These are phyloP conservation scores for Coreoperca whiteheadi DNA, from an alignment of 2,113 vertebrate species.

Conservation along the genomic window DNA sequence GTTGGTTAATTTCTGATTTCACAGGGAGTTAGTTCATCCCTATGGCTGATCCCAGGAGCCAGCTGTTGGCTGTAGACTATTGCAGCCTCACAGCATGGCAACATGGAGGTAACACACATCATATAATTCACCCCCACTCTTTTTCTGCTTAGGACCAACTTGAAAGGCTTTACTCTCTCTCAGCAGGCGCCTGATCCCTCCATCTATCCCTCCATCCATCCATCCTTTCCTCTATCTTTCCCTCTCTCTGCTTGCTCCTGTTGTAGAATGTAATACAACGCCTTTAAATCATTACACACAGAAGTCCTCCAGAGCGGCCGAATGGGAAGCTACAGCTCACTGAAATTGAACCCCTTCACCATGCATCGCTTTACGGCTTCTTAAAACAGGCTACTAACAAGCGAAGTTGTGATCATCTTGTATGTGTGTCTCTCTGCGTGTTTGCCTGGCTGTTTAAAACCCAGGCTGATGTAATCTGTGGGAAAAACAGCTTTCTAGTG, in stretches of 20 bases:
- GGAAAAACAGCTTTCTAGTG: slow-evolving; percentile 69
- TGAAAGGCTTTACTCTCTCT: slow-evolving; percentile 66
- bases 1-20: slow-evolving; percentile 70
- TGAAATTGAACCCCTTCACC: slow-evolving; percentile 64
- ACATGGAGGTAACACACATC: slow-evolving; percentile 57
- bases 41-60: slow-evolving; percentile 71
- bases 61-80: slow-evolving; percentile 61
- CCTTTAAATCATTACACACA: slow-evolving; percentile 79
- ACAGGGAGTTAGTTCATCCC: slow-evolving; percentile 67
- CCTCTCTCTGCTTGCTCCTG: slow-evolving; percentile 8
- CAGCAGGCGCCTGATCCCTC: slow-evolving; percentile 51
- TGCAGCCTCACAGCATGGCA: slow-evolving; percentile 61
- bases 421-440: slow-evolving; percentile 34
- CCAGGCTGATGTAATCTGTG: slow-evolving; percentile 71
- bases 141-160: slow-evolving; percentile 56
- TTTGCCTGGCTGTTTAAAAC: slow-evolving; percentile 55
- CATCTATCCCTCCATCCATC: slow-evolving; percentile 35
- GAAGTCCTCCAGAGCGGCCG: slow-evolving; percentile 55
- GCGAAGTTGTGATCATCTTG: slow-evolving; percentile 41
- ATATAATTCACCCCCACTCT: slow-evolving; percentile 38
- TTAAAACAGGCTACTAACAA: slow-evolving; percentile 26
- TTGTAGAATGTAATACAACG: slow-evolving; percentile 62
- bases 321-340: slow-evolving; percentile 53
- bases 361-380: slow-evolving; percentile 35
- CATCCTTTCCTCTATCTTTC: slow-evolving; percentile 18